Evolutionary conservation across 2,113 vertebrate species (phyloP).

Genomic region (Callorhinus ursinus): DNA sequence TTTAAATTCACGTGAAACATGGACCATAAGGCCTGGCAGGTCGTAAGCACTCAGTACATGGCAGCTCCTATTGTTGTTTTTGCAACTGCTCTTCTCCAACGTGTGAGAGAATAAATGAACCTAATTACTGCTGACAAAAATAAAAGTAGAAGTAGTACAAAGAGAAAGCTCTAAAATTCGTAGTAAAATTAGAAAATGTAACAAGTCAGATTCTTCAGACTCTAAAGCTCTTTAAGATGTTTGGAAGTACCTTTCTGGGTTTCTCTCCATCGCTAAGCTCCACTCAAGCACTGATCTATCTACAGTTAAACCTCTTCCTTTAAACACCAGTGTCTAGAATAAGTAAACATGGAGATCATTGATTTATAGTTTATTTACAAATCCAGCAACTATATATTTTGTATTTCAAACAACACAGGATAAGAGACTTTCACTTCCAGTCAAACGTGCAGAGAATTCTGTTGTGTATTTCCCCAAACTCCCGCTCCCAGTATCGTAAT

Average conservation of each 20-base stretch:
- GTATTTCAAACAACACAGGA: not conserved
- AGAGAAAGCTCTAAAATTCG: not conserved
- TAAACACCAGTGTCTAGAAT: not conserved
- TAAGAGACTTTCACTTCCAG: not conserved
- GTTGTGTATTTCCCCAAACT: not conserved
- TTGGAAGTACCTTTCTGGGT: not conserved
- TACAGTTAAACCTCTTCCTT: not conserved
- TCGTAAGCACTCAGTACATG: not conserved
- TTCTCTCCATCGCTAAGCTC: not conserved
- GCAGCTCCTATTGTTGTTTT: not conserved
- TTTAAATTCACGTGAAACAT: not conserved
- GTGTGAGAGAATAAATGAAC: not conserved
- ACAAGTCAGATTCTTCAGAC: not conserved
- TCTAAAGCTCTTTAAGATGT: not conserved
- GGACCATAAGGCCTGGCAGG: not conserved
- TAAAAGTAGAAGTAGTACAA: not conserved
- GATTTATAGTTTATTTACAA: not conserved
- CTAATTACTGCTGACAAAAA: not conserved
- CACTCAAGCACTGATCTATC: not conserved
- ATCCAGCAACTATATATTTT: not conserved
- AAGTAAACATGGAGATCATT: not conserved
- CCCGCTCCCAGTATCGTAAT: not conserved
- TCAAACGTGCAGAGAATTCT: constrained; percentile 6
- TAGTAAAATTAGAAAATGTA: constrained; percentile 43
- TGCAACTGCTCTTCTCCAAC: not conserved